Evolutionary conservation across 1,140 invertebrate genomes (phyloP), one percentile per base, ranked within the genome.

Genomic region (Bombyx mandarina): DNA sequence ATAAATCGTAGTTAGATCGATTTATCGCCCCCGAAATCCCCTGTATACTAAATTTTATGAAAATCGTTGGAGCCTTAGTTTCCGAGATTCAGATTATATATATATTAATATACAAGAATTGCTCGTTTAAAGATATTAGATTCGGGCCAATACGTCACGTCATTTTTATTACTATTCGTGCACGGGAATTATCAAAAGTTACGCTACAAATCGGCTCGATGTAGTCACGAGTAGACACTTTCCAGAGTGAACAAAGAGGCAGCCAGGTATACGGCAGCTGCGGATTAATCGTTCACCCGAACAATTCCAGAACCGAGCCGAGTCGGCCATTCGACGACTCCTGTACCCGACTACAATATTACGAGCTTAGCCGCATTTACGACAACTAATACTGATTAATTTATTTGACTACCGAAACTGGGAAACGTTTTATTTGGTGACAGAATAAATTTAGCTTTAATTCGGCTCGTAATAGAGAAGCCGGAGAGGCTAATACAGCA

Each of bases 341-440:
- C 7, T 7, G 26, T 42, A 58, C 59, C 35, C 61, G 49, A 69
- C 65, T 35, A 43, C 49, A 43, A 46, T 57, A 62, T 58, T 70
- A 71, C 67, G 67, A 71, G 81, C 77, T 82, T 77, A 76, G 82
- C 80, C 78, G 71, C 72, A 60, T 83, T 82, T 79, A 83, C 79
- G 72, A 79, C 78, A 77, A 77, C 71, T 73, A 67, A 77, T 63
- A 71, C 65, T 66, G 62, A 66, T 67, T 67, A 75, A 75, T 77
- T 69, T 71, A 67, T 66, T 67, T 56, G 51, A 58, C 51, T 63
- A 54, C 53, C 60, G 65, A 62, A 53, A 64, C 61, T 64, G 70
- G 60, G 62, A 61, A 69, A 68, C 66, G 64, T 66, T 64, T 66
- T 67, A 59, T 53, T 65, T 35, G 56, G 52, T 57, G 68, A 70